Evolutionary conservation across 2,888 invertebrate genomes (phyloP).

Genomic region (Ectobius pallidus): DNA sequence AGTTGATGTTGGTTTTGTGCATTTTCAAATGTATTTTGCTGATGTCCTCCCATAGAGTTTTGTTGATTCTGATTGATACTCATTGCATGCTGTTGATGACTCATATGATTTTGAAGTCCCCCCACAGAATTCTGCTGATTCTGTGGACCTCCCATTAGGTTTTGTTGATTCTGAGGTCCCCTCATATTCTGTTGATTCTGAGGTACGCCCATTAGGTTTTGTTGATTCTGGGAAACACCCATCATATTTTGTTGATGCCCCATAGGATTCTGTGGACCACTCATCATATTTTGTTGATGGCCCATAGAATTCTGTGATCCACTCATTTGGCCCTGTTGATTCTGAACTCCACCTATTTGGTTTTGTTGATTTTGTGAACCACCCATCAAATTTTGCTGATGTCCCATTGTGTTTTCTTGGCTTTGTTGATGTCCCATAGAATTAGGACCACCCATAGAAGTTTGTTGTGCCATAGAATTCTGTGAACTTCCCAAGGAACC

Average conservation of each 20-base stretch:
- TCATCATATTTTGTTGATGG: not conserved
- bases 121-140: not conserved
- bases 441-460: not conserved
- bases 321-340: not conserved
- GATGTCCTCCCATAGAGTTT: not conserved
- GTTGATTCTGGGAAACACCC: not conserved
- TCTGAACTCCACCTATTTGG: not conserved
- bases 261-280: not conserved
- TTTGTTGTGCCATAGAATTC: not conserved
- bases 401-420: not conserved
- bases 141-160: not conserved
- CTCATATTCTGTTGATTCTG: conserved; percentile 23
- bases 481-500: not conserved
- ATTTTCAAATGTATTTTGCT: not conserved
- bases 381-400: not conserved
- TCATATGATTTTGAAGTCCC: not conserved
- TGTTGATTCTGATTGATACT: conserved; percentile 18
- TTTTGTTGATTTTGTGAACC: conserved; percentile 1
- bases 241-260: not conserved
- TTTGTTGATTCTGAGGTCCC: not conserved
- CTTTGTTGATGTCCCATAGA: not conserved
- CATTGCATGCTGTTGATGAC: not conserved
- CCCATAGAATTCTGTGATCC: not conserved
- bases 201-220: not conserved
- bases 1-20: not conserved